phyloP scores from a whole-genome alignment of 2,113 vertebrate species.

The Notechis scutatus region DNA sequence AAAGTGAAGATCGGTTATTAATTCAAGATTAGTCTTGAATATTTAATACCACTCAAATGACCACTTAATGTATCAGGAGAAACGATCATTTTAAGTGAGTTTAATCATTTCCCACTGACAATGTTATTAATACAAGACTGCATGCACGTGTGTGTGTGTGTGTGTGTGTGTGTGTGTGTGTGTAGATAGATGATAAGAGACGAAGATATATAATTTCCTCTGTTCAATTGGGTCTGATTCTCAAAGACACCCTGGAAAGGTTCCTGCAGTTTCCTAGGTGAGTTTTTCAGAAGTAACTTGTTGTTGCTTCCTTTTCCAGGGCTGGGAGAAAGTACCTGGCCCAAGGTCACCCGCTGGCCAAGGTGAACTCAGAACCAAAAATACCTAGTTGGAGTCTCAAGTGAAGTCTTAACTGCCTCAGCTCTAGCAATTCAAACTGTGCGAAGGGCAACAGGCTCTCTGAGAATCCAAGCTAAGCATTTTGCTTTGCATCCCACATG shows the following conservation, averaged over 20 bases:
- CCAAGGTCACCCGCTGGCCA: neutral
- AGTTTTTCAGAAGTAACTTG: neutral
- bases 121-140: neutral
- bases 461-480: neutral
- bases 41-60: neutral
- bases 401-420: neutral
- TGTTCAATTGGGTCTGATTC: neutral
- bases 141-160: neutral
- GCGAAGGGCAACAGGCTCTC: neutral
- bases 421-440: constrained; percentile 8
- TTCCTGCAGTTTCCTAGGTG: neutral
- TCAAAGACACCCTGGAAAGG: neutral
- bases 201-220: neutral
- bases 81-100: constrained; percentile 4
- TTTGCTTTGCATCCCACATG: neutral
- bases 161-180: too few relatives aligned
- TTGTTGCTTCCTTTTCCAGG: neutral
- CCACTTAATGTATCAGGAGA: neutral
- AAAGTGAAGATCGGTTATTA: constrained; percentile 5
- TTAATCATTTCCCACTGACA: neutral
- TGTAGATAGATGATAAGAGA: too few relatives aligned
- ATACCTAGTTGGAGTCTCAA: constrained; percentile 1
- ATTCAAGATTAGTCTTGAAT: neutral
- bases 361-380: constrained; percentile 33
- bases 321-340: neutral